phyloP scores from a whole-genome alignment of 1,140 invertebrate genomes.

The Heliconius nattereri region DNA sequence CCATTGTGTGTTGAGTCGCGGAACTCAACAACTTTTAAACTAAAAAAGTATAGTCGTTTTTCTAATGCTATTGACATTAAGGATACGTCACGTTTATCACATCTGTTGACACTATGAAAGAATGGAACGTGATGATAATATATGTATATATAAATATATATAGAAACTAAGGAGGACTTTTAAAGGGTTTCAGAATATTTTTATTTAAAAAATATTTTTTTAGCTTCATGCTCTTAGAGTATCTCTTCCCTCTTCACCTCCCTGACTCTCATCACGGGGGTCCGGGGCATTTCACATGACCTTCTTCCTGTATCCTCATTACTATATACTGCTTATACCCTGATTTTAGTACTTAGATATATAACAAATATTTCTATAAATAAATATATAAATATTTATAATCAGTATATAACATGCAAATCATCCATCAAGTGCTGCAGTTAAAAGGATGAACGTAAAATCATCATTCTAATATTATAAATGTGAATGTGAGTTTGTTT shows the following conservation, averaged over 20 bases:
- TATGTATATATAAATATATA: background rate
- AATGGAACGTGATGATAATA: background rate
- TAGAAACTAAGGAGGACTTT: background rate
- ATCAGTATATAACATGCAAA: background rate
- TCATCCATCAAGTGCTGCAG: background rate
- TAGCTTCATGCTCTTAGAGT: no score
- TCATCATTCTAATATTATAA: no score
- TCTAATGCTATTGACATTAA: background rate
- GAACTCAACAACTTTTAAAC: background rate
- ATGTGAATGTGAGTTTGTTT: no score
- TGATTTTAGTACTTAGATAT: no score
- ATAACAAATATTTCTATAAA: no score
- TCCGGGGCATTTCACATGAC: no score
- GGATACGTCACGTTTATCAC: constrained; percentile 1
- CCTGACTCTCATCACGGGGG: no score
- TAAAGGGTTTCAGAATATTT: background rate
- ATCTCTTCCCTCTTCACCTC: no score
- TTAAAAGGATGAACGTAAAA: background rate
- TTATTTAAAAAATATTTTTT: background rate
- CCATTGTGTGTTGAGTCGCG: no score
- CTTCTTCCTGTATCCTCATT: no score
- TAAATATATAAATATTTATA: no score
- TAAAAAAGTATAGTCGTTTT: background rate
- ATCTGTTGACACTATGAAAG: background rate
- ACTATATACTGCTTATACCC: no score